Evolutionary conservation across 2,797 vertebrate species (phyloP), one percentile per base, ranked within the genome.

Genomic region (Melanotaenia maccullochi): DNA sequence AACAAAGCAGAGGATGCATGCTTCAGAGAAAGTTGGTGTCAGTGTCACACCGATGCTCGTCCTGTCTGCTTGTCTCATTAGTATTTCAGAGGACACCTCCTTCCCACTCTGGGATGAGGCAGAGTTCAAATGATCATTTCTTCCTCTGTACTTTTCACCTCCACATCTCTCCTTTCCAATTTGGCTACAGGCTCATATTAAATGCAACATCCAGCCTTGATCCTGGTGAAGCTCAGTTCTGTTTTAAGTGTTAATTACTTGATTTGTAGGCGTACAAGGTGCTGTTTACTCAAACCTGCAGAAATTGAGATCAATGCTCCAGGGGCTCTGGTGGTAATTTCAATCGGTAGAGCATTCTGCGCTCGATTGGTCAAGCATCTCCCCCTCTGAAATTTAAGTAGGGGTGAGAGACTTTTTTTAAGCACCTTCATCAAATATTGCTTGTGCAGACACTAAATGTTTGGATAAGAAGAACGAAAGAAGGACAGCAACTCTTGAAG

Each of bases 221-320:
- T 93, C 85, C 83, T 65, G 77, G 61, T 32, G 71, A 75, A 84
- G 74, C 87, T 75, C 86, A 25, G 60, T 68, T 81, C 81, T 87
- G 83, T 92, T 92, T 92, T 89, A 89, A 89, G 90, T 93, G 87
- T 93, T 94, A 93, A 94, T 93, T 89, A 91, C 89, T 85, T 91
- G 88, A 94, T 94, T 94, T 94, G 93, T 92, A 93, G 90, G 90
- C 89, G 20, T 74, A 73, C 79, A 82, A 82, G 87, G 88, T 86
- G 76, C 84, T 94, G 93, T 93, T 94, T 94, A 92, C 90, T 82
- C 81, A 92, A 91, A 88, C 89, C 85, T 73, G 78, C 65, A 84
- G 89, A 89, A 94, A 93, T 86, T 75, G 78, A 91, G 91, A 93
- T 93, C 91, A 92, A 89, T 92, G 92, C 87, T 90, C 71, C 24